Conservation (phyloP, 2,113 vertebrate genomes). For the Camelus dromedarius region DNA sequence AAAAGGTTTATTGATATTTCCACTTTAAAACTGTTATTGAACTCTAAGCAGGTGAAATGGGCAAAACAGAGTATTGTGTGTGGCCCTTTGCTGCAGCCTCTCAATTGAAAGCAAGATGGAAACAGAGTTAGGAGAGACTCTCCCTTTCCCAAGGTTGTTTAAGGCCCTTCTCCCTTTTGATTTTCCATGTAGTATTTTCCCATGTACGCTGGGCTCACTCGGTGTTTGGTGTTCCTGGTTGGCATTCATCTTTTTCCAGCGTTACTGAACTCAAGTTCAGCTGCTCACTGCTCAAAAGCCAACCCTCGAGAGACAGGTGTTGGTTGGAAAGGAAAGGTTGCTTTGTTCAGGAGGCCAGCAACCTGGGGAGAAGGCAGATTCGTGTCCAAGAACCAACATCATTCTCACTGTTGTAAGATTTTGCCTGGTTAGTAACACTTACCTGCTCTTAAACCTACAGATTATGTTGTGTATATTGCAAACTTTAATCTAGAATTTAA, state of each 20-base stretch:
- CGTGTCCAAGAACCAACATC: not conserved
- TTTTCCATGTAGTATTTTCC: not conserved
- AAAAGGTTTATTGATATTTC: not conserved
- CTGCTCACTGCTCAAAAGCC: not conserved
- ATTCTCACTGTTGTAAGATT: slow-evolving; percentile 4
- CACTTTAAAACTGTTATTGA: not conserved
- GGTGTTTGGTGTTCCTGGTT: not conserved
- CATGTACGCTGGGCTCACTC: not conserved
- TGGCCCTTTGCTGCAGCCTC: not conserved
- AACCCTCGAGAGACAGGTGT: too few species aligned
- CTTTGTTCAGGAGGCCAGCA: not conserved
- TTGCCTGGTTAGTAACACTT: slow-evolving; percentile 1
- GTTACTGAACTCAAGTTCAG: not conserved
- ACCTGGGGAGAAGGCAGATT: not conserved
- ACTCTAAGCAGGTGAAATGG: not conserved
- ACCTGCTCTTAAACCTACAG: not conserved
- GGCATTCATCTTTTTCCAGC: not conserved
- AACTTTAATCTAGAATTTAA: not conserved
- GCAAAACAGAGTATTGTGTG: not conserved
- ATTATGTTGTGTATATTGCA: not conserved
- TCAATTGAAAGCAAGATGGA: not conserved
- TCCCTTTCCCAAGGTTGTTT: not conserved
- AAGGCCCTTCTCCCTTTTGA: not conserved
- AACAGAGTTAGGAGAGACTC: not conserved
- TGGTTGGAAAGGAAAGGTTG: not conserved